Evolutionary conservation across 2,113 vertebrate genomes (phyloP).

Genomic region (Zapus hudsonius): DNA sequence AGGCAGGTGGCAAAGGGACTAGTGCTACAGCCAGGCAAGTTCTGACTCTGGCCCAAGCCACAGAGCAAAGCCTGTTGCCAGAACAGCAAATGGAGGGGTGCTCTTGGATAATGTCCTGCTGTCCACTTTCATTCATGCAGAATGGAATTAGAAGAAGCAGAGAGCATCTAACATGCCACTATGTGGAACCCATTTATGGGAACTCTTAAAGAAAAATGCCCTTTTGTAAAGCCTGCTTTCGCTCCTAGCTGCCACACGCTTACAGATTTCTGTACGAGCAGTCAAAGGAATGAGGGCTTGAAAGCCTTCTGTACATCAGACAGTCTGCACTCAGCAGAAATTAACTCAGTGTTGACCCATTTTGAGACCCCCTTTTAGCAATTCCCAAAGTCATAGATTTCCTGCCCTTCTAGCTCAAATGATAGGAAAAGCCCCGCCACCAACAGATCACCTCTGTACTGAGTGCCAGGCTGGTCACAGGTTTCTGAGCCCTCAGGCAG

Average conservation of each 20-base stretch:
- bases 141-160: neutral
- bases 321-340: neutral
- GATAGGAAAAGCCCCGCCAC: neutral
- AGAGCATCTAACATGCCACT: neutral
- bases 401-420: neutral
- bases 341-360: neutral
- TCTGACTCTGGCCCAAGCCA: constrained; percentile 69
- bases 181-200: neutral
- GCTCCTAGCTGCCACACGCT: neutral
- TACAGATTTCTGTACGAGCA: neutral
- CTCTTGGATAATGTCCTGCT: neutral
- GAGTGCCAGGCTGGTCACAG: neutral
- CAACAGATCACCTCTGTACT: no score
- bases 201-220: neutral
- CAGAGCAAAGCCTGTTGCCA: constrained; percentile 34
- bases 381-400: neutral
- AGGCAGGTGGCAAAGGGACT: constrained; percentile 45
- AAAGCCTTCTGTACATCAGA: accelerated
- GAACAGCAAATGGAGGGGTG: neutral
- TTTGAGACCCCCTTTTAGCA: neutral
- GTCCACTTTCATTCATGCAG: neutral
- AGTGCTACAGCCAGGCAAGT: constrained; percentile 64
- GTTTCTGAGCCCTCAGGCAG: neutral
- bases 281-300: neutral
- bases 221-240: neutral